Evolutionary conservation across 1,140 invertebrate species (phyloP).

Genomic region (Lethrus apterus): DNA sequence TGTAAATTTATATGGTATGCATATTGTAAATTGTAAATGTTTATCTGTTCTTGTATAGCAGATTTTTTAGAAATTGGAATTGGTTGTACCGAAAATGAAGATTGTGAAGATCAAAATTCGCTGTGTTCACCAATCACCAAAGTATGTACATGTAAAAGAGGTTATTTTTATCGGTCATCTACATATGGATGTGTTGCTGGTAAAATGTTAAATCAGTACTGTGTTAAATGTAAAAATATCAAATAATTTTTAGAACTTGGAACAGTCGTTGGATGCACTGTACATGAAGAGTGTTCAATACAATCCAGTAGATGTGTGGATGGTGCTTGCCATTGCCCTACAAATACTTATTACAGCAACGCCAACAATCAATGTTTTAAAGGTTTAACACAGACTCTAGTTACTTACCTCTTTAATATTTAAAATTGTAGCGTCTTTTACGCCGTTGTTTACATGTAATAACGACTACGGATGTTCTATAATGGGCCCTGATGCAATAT

Average conservation of each 20-base stretch:
- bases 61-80: too few species aligned
- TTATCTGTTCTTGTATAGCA: too few species aligned
- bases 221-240: too few species aligned
- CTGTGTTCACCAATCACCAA: constrained; percentile 8
- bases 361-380: background rate
- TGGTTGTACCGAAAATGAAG: background rate
- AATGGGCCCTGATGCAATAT: background rate
- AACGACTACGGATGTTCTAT: background rate
- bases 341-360: background rate
- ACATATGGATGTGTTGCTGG: background rate
- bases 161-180: constrained; percentile 1
- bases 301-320: constrained; percentile 1
- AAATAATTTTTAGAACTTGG: constrained; percentile 10
- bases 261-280: constrained; percentile 3
- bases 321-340: constrained; percentile 3
- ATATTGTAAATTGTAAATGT: background rate
- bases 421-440: background rate
- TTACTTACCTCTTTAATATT: background rate
- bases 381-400: background rate
- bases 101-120: background rate
- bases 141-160: constrained; percentile 7
- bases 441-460: background rate
- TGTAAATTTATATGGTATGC: background rate
- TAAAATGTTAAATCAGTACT: background rate
- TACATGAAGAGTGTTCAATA: constrained; percentile 5